Evolutionary conservation across 2,797 vertebrate species (phyloP).

Genomic region (Eulemur albifrons): DNA sequence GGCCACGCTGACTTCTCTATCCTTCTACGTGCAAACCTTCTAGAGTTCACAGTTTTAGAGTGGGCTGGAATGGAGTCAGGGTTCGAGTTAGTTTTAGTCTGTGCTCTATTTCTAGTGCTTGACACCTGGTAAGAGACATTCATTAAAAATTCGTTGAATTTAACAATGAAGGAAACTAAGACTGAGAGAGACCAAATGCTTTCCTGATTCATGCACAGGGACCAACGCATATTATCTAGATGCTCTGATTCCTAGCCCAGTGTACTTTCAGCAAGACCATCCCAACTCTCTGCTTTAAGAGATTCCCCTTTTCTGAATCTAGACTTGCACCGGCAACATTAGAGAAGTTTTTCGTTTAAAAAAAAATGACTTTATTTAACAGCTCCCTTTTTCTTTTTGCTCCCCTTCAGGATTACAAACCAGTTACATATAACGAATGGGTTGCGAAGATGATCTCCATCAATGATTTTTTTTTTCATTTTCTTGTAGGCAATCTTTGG

Average conservation of each 20-base stretch:
- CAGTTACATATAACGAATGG: neutral
- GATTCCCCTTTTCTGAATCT: neutral
- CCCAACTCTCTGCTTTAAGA: neutral
- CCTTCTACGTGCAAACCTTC: neutral
- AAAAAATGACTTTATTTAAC: neutral
- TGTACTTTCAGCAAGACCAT: neutral
- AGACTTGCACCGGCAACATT: neutral
- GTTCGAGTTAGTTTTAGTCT: neutral
- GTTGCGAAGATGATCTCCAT: conserved; percentile 6
- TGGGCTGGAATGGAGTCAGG: neutral
- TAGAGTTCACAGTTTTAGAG: neutral
- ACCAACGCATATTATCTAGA: accelerated
- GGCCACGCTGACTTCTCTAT: neutral
- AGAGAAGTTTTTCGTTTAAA: neutral
- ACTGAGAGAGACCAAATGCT: neutral
- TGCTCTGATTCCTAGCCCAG: neutral
- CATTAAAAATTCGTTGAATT: neutral
- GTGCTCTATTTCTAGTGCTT: neutral
- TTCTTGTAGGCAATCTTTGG: conserved; percentile 86
- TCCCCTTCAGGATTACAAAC: neutral
- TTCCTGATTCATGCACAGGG: neutral
- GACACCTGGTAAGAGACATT: neutral
- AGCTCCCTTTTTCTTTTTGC: conserved; percentile 26
- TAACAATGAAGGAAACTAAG: neutral
- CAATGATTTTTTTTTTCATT: conserved; percentile 18